These are phyloP conservation scores for Amiota communis DNA, from an alignment of 2,888 invertebrate species.

Conservation along the genomic window DNA sequence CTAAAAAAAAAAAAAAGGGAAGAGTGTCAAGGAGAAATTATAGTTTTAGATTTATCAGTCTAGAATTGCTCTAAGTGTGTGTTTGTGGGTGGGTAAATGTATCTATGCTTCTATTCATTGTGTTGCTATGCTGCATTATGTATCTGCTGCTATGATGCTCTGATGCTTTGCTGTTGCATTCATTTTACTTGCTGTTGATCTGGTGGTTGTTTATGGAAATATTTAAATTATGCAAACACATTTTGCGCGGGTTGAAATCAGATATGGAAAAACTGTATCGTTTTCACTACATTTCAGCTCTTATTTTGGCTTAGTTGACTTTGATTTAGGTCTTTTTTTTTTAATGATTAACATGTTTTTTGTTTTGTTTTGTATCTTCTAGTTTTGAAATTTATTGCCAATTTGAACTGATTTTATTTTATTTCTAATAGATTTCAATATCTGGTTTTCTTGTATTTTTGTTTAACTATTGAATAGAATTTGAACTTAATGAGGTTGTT, in stretches of 20 bases:
- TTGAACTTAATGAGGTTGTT: slow-evolving; percentile 1
- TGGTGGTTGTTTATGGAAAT: slow-evolving; percentile 24
- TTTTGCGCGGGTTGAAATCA: not conserved
- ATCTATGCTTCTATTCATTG: not conserved
- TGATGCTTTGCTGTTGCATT: not conserved
- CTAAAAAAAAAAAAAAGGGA: slow-evolving; percentile 45
- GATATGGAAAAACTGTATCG: too few species aligned
- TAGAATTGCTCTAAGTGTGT: not conserved
- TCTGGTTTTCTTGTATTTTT: not conserved
- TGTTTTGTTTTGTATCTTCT: not conserved
- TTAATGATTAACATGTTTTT: not conserved
- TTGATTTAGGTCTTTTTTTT: not conserved
- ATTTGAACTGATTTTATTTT: not conserved
- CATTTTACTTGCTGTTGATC: not conserved
- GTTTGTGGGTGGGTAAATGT: not conserved
- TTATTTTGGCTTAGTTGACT: not conserved
- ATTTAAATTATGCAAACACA: slow-evolving; percentile 20
- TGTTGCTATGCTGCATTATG: not conserved
- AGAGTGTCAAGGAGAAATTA: not conserved
- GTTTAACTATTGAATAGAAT: not conserved
- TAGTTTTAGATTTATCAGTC: not conserved
- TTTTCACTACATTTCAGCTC: too few species aligned
- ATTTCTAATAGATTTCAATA: not conserved
- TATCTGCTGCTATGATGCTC: too few species aligned
- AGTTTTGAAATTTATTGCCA: not conserved